These are phyloP conservation scores for Oegoconia quadripuncta DNA, from an alignment of 2,888 invertebrate genomes.

Conservation along the genomic window DNA sequence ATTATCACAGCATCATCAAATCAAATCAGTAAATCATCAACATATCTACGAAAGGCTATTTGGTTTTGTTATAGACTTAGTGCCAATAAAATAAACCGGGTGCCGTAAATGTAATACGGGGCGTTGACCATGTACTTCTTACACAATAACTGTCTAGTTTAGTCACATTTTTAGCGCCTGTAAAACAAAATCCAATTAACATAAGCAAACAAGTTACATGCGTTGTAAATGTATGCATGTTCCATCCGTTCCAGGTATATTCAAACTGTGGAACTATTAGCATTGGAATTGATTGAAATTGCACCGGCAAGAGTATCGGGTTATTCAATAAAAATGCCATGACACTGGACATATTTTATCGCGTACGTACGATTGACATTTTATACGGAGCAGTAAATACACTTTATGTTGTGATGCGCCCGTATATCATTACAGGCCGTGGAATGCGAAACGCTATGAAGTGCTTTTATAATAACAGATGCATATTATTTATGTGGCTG, in stretches of 20 bases:
- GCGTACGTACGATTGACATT: constrained; percentile 14
- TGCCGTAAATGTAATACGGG: no score
- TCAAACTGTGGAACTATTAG: constrained; percentile 26
- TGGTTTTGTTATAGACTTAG: no score
- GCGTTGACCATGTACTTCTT: no score
- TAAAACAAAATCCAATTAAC: neutral
- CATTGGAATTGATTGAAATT: constrained; percentile 36
- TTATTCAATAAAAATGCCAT: constrained; percentile 25
- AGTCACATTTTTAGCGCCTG: neutral
- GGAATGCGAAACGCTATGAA: constrained; percentile 1
- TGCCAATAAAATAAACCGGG: no score
- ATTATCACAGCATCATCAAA: no score
- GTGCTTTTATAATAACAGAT: no score
- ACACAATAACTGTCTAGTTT: constrained; percentile 1
- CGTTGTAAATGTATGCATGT: neutral
- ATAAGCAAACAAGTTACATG: neutral
- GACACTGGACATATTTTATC: constrained; percentile 23
- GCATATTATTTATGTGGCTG: no score
- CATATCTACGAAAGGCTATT: no score
- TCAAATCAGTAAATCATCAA: no score
- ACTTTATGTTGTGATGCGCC: constrained; percentile 10
- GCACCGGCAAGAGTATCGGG: constrained; percentile 14
- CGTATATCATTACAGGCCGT: constrained; percentile 1
- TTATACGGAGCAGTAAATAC: constrained; percentile 15
- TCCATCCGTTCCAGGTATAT: neutral